Percentiles rank a stretch among this genome's conserved stretches.
Evolutionary conservation across 2,797 vertebrate species (phyloP).

Genomic region (Falco columbarius): DNA sequence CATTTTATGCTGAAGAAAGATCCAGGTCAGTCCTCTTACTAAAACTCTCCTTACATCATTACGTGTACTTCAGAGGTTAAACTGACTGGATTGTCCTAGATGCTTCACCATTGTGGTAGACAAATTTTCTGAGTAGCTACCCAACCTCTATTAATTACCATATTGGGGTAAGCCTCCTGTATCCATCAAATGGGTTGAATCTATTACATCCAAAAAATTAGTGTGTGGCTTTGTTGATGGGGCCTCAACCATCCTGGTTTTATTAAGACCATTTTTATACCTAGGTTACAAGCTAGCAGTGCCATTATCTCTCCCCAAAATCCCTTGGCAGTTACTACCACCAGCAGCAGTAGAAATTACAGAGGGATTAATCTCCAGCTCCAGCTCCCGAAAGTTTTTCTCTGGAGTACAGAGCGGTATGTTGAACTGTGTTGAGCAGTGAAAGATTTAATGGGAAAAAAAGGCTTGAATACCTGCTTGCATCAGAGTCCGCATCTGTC

Average conservation of each 20-base stretch:
- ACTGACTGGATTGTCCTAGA: slow-evolving; percentile 29
- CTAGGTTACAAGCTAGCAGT: slow-evolving; percentile 41
- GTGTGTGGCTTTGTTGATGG: slow-evolving; percentile 61
- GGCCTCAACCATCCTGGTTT: slow-evolving; percentile 55
- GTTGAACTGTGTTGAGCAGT: slow-evolving; percentile 71
- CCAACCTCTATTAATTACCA: slow-evolving; percentile 61
- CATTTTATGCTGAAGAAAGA: slow-evolving; percentile 57
- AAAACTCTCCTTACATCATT: slow-evolving; percentile 52
- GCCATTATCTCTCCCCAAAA: slow-evolving; percentile 73
- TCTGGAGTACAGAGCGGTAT: slow-evolving; percentile 42
- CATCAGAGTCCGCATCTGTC: slow-evolving; percentile 3
- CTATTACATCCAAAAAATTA: slow-evolving; percentile 57
- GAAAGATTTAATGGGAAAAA: slow-evolving; percentile 74
- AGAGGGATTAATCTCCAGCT: slow-evolving; percentile 75
- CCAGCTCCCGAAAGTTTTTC: slow-evolving; percentile 60
- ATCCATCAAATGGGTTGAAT: slow-evolving; percentile 56
- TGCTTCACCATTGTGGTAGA: slow-evolving; percentile 8
- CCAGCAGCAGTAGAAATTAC: slow-evolving; percentile 71
- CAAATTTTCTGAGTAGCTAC: slow-evolving; percentile 53
- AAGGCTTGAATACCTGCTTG: slow-evolving; percentile 56
- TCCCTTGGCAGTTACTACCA: slow-evolving; percentile 69
- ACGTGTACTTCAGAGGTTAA: slow-evolving; percentile 59
- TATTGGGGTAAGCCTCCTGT: slow-evolving; percentile 13
- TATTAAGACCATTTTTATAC: slow-evolving; percentile 77
- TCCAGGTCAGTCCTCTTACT: slow-evolving; percentile 43